These are phyloP conservation scores for Catotricha subobsoleta DNA, from an alignment of 2,888 invertebrate species.

Conservation along the genomic window DNA sequence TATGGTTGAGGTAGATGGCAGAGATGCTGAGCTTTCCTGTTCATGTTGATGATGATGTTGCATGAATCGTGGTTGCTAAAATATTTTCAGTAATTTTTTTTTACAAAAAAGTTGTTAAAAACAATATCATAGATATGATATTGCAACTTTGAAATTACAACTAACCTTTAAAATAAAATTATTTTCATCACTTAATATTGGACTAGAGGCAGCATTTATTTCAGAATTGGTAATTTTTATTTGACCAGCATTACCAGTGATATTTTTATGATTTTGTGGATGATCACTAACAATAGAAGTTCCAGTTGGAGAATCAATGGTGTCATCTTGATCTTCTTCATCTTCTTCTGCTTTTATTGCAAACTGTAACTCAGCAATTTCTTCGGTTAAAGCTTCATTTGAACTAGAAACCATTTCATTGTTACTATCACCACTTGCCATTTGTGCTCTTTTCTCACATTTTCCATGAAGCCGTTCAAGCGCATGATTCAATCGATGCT, in stretches of 20 bases:
- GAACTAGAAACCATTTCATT: constrained; percentile 55
- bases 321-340: constrained; percentile 48
- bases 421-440: constrained; percentile 16
- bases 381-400: constrained; percentile 40
- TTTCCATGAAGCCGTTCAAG: constrained; percentile 65
- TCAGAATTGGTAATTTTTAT: constrained; percentile 26
- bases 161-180: constrained; percentile 1
- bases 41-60: constrained; percentile 5
- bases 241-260: constrained; percentile 7
- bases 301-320: constrained; percentile 46
- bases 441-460: constrained; percentile 27
- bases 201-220: no score
- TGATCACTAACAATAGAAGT: constrained; percentile 21
- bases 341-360: constrained; percentile 32
- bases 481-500: constrained; percentile 74
- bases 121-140: no score
- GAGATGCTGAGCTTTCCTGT: constrained; percentile 2
- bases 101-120: no score
- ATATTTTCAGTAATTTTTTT: background rate
- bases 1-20: constrained; percentile 17
- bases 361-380: constrained; percentile 35
- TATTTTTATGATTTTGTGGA: constrained; percentile 23
- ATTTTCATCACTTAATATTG: constrained; percentile 13
- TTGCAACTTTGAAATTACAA: no score
- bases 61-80: constrained; percentile 6